Percentiles rank a stretch among this genome's conserved stretches.
Evolutionary conservation across 2,888 invertebrate species (phyloP).

Genomic region (Platypus cylindrus): DNA sequence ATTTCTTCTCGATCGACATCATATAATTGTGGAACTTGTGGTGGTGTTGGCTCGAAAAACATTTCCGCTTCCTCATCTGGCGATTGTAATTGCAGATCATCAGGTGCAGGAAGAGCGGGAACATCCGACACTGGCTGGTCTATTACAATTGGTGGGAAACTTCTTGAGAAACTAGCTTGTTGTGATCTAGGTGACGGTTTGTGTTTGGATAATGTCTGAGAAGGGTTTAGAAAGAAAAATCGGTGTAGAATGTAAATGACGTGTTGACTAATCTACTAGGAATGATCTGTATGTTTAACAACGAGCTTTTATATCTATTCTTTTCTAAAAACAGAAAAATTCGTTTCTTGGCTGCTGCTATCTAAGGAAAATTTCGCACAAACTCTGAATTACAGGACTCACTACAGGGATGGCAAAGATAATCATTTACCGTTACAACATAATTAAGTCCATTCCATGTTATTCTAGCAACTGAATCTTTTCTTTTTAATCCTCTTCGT

Average conservation of each 20-base stretch:
- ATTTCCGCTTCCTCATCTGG: slow-evolving; percentile 39
- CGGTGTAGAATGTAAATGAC: too few relatives aligned
- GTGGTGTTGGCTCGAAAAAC: slow-evolving; percentile 44
- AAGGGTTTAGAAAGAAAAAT: too few relatives aligned
- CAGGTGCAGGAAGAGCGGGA: neutral
- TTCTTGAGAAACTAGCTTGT: slow-evolving; percentile 57
- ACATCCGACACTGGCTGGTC: slow-evolving; percentile 18
- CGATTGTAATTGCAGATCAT: slow-evolving; percentile 5
- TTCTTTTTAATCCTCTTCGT: slow-evolving; percentile 39
- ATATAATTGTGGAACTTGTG: too few relatives aligned
- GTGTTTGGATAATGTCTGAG: slow-evolving; percentile 50
- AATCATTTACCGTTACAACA: slow-evolving; percentile 62
- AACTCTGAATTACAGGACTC: too few relatives aligned
- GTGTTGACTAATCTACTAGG: too few relatives aligned
- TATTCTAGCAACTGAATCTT: slow-evolving; percentile 74
- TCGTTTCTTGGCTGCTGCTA: too few relatives aligned
- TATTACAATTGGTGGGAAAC: slow-evolving; percentile 45
- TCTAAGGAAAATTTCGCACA: too few relatives aligned
- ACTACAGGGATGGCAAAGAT: too few relatives aligned
- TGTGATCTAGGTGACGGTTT: slow-evolving; percentile 45
- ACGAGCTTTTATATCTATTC: too few relatives aligned
- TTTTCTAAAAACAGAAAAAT: too few relatives aligned
- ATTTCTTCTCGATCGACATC: slow-evolving; percentile 7
- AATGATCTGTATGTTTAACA: too few relatives aligned
- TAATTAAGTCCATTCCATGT: slow-evolving; percentile 68